Evolutionary conservation across 1,140 invertebrate genomes (phyloP), one percentile per base, ranked within the genome.

Genomic region (Trachymyrmex septentrionalis): DNA sequence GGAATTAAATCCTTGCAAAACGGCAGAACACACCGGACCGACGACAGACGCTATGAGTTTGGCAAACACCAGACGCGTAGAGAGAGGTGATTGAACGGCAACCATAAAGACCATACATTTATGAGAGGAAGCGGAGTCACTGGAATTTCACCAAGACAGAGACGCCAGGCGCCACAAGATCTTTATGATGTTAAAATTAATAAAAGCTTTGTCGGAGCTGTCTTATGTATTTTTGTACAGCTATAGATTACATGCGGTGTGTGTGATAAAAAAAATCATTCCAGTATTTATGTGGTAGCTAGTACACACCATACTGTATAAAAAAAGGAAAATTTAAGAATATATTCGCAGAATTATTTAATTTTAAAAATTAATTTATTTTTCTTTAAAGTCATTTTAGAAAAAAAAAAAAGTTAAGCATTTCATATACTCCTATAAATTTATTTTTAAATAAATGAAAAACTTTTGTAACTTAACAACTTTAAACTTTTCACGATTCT

Each of bases 111-210:
- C 50, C 64, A 57, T 24, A 61, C 59, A 44, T 84, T 84, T 84
- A 84, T 27, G 69, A 80, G 66, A 80, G 81, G 71, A 89, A 76
- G 61, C 64, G 55, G 71, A 89, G 72, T 78, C 85, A 77, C 85
- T 90, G 85, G 82, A 89, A 89, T 90, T 84, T 66, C 85, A 77
- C 85, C 87, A 87, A 24, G 38, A 66, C 82, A 75, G 38, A 55
- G 55, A 19, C 24, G 69, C 34, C 53, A 10, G 27, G 59, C 86
- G 73, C 21, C 57, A 30, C 61, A 30, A 72, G 53, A 69, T 76
- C 73, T 89, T 90, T 90, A 89, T 73, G 88, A 89, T 86, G 27
- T 48, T 63, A 30, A 19, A 44, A 57, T 63, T 75, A 50, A 75
- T 59, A 81, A 71, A 34, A 59, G 64, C 64, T 71, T 59, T 71